These are phyloP conservation scores for Cartodere bifasciata DNA, from an alignment of 2,888 invertebrate genomes.

Conservation along the genomic window DNA sequence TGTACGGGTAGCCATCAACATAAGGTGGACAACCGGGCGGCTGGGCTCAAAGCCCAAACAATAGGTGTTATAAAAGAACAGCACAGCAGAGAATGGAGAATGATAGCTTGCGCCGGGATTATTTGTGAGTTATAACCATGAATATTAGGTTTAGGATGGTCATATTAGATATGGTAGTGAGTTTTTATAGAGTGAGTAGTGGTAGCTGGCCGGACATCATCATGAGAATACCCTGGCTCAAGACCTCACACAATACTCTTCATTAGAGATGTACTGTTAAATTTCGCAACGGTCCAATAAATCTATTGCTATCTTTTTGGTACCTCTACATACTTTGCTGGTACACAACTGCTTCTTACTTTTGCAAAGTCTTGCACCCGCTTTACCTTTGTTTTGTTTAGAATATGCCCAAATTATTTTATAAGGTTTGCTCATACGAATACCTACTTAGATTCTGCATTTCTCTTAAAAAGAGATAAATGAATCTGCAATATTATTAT, in stretches of 20 bases:
- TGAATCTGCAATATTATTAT: too few species aligned
- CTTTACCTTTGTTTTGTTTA: too few species aligned
- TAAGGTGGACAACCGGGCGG: too few species aligned
- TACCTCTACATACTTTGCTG: slow-evolving; percentile 1
- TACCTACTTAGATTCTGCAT: too few species aligned
- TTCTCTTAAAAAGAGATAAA: too few species aligned
- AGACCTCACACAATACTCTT: slow-evolving; percentile 30
- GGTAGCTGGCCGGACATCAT: slow-evolving; percentile 12
- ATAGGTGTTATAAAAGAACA: slow-evolving; percentile 18
- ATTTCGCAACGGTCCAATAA: slow-evolving; percentile 30
- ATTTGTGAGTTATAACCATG: slow-evolving; percentile 22
- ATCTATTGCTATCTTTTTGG: slow-evolving; percentile 12
- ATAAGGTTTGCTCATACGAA: too few species aligned
- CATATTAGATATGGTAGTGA: slow-evolving; percentile 21
- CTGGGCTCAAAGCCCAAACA: slow-evolving; percentile 10
- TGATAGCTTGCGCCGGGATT: slow-evolving; percentile 18
- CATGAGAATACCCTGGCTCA: slow-evolving; percentile 12
- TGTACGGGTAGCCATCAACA: too few species aligned
- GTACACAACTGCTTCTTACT: too few species aligned
- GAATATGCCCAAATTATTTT: too few species aligned
- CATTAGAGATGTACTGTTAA: slow-evolving; percentile 30
- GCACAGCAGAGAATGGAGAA: slow-evolving; percentile 5
- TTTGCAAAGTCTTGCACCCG: too few species aligned
- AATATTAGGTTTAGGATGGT: slow-evolving; percentile 22
- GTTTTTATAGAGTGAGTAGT: slow-evolving; percentile 17